Conservation (phyloP, 2,113 vertebrate species). For the Regulus satrapa region DNA sequence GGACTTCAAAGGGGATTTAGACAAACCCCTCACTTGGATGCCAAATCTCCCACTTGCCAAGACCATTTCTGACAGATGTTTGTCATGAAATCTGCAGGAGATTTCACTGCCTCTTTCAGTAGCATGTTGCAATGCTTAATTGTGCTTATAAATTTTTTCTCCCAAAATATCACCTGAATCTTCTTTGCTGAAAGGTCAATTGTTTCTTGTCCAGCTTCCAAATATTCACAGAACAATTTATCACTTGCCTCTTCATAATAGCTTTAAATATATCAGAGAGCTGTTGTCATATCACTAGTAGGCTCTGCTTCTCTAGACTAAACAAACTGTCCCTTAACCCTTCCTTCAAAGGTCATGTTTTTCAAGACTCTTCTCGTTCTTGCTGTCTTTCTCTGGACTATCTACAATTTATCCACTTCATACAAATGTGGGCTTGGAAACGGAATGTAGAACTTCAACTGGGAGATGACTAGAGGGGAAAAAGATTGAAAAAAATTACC, state of each 20-base stretch:
- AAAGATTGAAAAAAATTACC: neutral
- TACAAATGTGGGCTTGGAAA: neutral
- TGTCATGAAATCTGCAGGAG: neutral
- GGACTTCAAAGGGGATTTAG: neutral
- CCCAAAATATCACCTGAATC: slow-evolving; percentile 10
- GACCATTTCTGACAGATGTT: neutral
- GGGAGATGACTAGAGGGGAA: neutral
- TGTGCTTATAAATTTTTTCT: neutral
- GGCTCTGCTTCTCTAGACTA: neutral
- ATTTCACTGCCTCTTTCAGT: neutral
- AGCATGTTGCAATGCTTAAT: neutral
- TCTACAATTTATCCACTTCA: neutral
- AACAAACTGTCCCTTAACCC: neutral
- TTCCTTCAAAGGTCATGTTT: neutral
- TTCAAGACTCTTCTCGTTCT: neutral
- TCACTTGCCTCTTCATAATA: neutral
- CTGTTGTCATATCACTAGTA: neutral
- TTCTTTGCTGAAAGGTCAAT: neutral
- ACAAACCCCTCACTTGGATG: neutral
- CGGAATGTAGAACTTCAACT: neutral
- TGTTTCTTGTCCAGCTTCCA: neutral
- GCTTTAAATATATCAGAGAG: neutral
- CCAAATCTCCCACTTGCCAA: neutral
- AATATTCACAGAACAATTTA: neutral
- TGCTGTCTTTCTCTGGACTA: neutral